Conservation (phyloP, 2,888 invertebrate genomes). For the Drosophila paranaensis region DNA sequence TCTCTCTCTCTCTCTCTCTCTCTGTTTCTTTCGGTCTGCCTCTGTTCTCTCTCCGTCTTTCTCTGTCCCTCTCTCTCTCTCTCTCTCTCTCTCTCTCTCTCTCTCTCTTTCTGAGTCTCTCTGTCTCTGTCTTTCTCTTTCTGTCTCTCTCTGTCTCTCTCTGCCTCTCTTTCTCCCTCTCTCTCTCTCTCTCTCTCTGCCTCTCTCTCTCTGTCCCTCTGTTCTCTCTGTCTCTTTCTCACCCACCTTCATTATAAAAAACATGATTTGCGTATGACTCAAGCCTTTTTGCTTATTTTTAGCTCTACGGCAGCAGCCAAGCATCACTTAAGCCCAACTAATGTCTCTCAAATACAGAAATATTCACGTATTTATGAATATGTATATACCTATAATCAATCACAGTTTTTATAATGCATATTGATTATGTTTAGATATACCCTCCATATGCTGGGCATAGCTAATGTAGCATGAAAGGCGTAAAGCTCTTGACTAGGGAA, state of each 20-base stretch:
- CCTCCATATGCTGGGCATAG: background rate
- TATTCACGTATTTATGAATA: too few relatives aligned
- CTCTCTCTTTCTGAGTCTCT: background rate
- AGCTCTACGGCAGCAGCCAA: background rate
- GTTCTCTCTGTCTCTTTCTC: background rate
- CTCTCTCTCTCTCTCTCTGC: background rate
- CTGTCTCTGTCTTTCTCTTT: background rate
- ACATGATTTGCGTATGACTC: background rate
- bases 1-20: background rate
- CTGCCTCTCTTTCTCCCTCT: too few relatives aligned
- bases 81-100: background rate
- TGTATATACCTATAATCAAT: conserved; percentile 3
- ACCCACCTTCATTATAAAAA: background rate
- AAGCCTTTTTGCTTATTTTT: background rate
- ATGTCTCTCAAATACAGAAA: background rate
- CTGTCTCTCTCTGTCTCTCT: background rate
- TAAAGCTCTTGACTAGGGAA: background rate
- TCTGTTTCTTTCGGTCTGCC: background rate
- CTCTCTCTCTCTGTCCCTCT: background rate
- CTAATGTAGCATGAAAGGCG: background rate
- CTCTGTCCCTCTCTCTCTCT: background rate
- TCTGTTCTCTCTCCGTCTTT: background rate
- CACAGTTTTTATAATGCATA: conserved; percentile 8
- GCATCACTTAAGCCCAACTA: conserved; percentile 6
- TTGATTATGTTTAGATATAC: background rate